Percentiles rank a stretch among this genome's conserved stretches.
These are phyloP conservation scores for Hesperophylax magnus DNA, from an alignment of 1,140 invertebrate genomes.

Conservation along the genomic window DNA sequence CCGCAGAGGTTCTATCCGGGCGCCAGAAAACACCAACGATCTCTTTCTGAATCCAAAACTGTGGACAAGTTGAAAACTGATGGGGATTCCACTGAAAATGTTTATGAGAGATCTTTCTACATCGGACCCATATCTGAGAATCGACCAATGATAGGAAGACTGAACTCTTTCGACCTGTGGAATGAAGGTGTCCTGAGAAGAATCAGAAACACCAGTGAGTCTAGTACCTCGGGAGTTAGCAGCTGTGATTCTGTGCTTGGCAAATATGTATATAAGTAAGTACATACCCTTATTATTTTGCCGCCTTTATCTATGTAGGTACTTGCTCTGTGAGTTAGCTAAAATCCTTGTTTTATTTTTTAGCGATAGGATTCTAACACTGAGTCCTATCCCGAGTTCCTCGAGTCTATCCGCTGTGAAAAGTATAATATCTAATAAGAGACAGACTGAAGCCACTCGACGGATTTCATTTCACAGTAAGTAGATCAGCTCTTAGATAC, in stretches of 20 bases:
- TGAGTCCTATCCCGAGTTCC: conserved; percentile 88
- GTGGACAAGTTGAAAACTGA: conserved; percentile 64
- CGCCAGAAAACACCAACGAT: conserved; percentile 70
- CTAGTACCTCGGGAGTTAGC: conserved; percentile 83
- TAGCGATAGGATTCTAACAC: conserved; percentile 78
- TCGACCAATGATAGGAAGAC: conserved; percentile 60
- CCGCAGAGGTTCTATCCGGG: conserved; percentile 67
- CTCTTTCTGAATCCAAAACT: conserved; percentile 77
- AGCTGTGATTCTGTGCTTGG: conserved; percentile 81
- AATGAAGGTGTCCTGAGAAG: conserved; percentile 65
- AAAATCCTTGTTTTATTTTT: conserved; percentile 55
- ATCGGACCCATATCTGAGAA: conserved; percentile 61
- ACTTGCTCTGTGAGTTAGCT: neutral
- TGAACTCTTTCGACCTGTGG: conserved; percentile 65
- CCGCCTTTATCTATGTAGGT: neutral
- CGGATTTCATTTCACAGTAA: conserved; percentile 72
- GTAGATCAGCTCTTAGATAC: conserved; percentile 38
- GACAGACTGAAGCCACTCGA: conserved; percentile 65
- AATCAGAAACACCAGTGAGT: conserved; percentile 77
- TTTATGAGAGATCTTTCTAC: conserved; percentile 62
- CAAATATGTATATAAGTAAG: conserved; percentile 70
- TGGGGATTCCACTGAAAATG: conserved; percentile 60
- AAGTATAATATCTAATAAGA: conserved; percentile 61
- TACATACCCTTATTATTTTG: neutral
- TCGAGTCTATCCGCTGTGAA: conserved; percentile 74